Conservation (phyloP, 2,888 invertebrate species). For the Ypsolopha scabrella region DNA sequence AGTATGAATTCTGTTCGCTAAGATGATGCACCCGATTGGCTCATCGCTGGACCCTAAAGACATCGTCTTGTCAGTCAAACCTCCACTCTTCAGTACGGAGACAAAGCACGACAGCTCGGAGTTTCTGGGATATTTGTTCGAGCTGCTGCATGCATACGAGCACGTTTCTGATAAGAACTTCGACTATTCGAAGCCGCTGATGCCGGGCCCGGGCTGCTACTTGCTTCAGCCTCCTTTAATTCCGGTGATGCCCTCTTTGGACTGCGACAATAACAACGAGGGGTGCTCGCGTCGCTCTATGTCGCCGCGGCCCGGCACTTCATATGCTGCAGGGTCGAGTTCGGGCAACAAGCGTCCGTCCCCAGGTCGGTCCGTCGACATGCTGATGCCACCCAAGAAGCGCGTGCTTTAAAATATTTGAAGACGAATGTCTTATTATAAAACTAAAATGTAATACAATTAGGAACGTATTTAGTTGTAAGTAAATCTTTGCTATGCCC, state of each 20-base stretch:
- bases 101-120: slow-evolving; percentile 92
- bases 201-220: slow-evolving; percentile 14
- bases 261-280: slow-evolving; percentile 11
- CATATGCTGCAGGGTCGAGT: no score
- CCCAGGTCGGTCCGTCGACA: no score
- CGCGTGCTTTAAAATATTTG: no score
- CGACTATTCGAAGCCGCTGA: slow-evolving; percentile 38
- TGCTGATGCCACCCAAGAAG: no score
- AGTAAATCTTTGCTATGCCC: no score
- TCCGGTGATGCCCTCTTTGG: not conserved
- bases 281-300: slow-evolving; percentile 28
- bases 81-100: slow-evolving; percentile 81
- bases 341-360: no score
- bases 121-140: slow-evolving; percentile 79
- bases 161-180: slow-evolving; percentile 37
- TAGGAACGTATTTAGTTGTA: no score
- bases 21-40: slow-evolving; percentile 76
- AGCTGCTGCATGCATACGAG: slow-evolving; percentile 79
- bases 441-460: no score
- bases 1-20: slow-evolving; percentile 80
- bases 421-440: no score
- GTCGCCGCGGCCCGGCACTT: slow-evolving; percentile 36
- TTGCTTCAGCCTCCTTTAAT: no score
- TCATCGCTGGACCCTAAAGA: slow-evolving; percentile 78
- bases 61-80: slow-evolving; percentile 77